Base-by-base conservation (phyloP, 2,113 vertebrate genomes). In the Tychaedon coryphoeus region DNA sequence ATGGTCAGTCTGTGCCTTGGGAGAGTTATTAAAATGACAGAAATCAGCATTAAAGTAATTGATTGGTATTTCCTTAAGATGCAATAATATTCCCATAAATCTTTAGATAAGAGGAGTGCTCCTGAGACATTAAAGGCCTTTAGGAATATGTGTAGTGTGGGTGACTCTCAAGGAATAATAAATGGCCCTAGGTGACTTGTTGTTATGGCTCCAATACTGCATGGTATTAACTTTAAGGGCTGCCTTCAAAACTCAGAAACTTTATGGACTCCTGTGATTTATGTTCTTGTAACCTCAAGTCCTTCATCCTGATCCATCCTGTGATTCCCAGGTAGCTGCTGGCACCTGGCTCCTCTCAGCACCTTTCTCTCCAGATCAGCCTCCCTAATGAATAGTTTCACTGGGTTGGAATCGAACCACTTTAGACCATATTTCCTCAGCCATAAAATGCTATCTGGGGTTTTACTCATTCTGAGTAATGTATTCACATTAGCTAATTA, bases 191-290 rank as follows among this genome's bases (percentile, higher is more conserved):
- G 91, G 86, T 96, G 92, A 85, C 90, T 97, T 74, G 45, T 93
- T 96, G 90, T 95, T 97, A 97, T 33, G 90, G 90, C 88, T 89
- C 43, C 15, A 77, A 66, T 93, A 91, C 75, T 92, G 77, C 90
- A 56, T 7, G 54, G 72, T 84, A 95, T 96, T 96, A 97, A 97
- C 87, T 96, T 96, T 88, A 95, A 96, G 91, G 77, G 86, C 84
- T 94, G 78, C 60, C 84, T 96, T 86, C 94, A 86, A 79, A 93
- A 66, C 89, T 57, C 2, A 0, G 96, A 23, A 89, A 86, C 92
- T 92, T 96, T 96, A 96, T 96, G 90, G 83, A 96, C 96, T 97
- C 48, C 69, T 1, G 4, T 90, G 76, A 61, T 97, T 97, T 96
- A 97, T 81, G 77, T n/a, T 86, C 88, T 64, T 47, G 50, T 71